Evolutionary conservation across 2,113 vertebrate genomes (phyloP).

Genomic region (Pungitius pungitius): DNA sequence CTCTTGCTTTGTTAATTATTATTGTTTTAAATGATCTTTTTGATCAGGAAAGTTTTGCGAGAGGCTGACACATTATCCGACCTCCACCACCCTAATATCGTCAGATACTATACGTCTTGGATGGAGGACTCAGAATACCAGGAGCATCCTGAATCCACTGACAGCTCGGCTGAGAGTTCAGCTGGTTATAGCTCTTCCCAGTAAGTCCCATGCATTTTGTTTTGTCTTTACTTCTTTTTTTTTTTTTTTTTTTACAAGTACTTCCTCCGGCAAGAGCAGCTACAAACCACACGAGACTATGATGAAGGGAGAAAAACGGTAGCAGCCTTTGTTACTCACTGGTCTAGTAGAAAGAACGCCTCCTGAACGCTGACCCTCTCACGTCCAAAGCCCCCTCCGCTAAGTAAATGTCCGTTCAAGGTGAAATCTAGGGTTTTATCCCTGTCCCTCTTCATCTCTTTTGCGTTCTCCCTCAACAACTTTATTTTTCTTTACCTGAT

Average conservation of each 20-base stretch:
- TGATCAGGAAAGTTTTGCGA: background rate
- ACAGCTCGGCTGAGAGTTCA: background rate
- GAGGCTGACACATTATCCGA: constrained; percentile 57
- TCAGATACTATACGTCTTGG: constrained; percentile 71
- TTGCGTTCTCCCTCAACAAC: background rate
- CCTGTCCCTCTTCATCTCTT: background rate
- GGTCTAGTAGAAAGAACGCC: too few species aligned
- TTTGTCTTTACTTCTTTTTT: background rate
- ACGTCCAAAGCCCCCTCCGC: background rate
- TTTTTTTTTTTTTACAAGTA: too few species aligned
- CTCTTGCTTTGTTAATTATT: background rate
- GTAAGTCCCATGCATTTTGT: constrained; percentile 44
- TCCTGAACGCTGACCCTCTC: too few species aligned
- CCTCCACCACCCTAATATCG: constrained; percentile 67
- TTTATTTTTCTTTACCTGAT: background rate
- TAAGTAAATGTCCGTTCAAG: background rate
- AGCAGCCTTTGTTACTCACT: too few species aligned
- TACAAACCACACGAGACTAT: too few species aligned
- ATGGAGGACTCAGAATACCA: constrained; percentile 49
- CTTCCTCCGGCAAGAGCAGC: too few species aligned
- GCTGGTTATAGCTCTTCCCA: constrained; percentile 23
- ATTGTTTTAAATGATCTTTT: background rate
- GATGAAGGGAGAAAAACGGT: too few species aligned
- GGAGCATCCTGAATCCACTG: background rate
- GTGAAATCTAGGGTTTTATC: background rate